Evolutionary conservation across 2,888 invertebrate species (phyloP), one percentile per base, ranked within the genome.

Genomic region (Melinopterus prodromus): DNA sequence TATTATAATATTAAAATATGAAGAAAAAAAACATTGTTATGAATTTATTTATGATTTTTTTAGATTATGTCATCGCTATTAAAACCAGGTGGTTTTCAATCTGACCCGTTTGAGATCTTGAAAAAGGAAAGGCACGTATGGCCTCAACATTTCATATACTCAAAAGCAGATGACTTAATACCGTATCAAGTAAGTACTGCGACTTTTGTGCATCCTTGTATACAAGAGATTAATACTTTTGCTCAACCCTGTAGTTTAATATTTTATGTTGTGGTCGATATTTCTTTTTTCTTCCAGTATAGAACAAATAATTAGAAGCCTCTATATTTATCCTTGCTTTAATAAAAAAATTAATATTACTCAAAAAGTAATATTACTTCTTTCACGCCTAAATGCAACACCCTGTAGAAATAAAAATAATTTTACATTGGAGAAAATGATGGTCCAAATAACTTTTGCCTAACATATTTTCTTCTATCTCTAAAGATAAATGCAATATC

Each of bases 111-210:
- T 84, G 90, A 90, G 83, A 90, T 90, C 83, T 88, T 93, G 72
- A 91, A 91, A 83, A 90, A 92, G 81, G 94, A 94, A 84, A 88
- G 90, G 16, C 90, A 92, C 83, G 89, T 90, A 76, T 93, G 93
- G 90, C 94, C 94, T 0, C 94, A 95, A 87, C 89, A 95, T 82
- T 95, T 94, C 88, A 91, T 96, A 72, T 95, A 94, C 86, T 95
- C 95, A 0, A 93, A 93, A 84, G 91, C 91, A 2, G 95, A 95
- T 87, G 90, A 92, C 79, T 90, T 95, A 70, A 93, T 95, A 84
- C 91, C 92, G 1, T 91, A 92, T 82, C 88, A 90, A 84, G 92
- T 92, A 86, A 89, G 87, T 86, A 70, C 1, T 26, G n/a, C n/a
- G 12, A 77, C 70, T 76, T n/a, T 69, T 76, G 16, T 26, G 9